Evolutionary conservation across 2,888 invertebrate genomes (phyloP), one percentile per base, ranked within the genome.

Genomic region (Neuroscelio doddi): DNA sequence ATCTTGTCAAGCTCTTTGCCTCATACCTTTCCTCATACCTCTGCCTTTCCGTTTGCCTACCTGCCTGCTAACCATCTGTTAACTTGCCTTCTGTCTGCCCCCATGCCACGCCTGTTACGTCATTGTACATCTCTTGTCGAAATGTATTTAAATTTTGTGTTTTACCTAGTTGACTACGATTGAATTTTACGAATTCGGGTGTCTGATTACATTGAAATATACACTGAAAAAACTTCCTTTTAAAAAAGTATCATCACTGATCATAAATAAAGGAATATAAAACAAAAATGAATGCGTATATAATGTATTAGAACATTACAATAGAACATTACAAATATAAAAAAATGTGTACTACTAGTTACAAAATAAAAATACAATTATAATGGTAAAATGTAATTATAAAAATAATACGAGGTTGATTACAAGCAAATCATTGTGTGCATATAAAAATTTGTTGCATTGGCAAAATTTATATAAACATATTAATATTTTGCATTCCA

Each of bases 21-120:
- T 26, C 44, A 57, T 42, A 51, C 46, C 52, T 61, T 56, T 46
- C 16, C 41, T 26, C 30, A 12, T 51, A n/a, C n/a, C 32, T 44
- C 45, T 24, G 44, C 24, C 53, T 30, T 44, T 27, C 41, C 24
- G 41, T 10, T 24, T 16, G 26, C 24, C 41, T 26, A 24, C 41
- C 41, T 41, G 41, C 26, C 41, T 41, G 26, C 26, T 41, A 26
- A 41, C 41, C 41, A 41, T 41, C 41, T 41, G 24, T 10, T 41
- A 41, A 41, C 41, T 24, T 10, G 9, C 24, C n/a, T 24, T 3
- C 38, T 5, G 26, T 26, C 26, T 8, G 26, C 8, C 5, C 8
- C 4, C 26, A 5, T 26, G 30, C 10, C 3, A 9, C 30, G 3
- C 30, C 30, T 26, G 10, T 30, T 16, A 17, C 38, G 17, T 38